Evolutionary conservation across 2,113 vertebrate genomes (phyloP).

Genomic region (Protobothrops mucrosquamatus): DNA sequence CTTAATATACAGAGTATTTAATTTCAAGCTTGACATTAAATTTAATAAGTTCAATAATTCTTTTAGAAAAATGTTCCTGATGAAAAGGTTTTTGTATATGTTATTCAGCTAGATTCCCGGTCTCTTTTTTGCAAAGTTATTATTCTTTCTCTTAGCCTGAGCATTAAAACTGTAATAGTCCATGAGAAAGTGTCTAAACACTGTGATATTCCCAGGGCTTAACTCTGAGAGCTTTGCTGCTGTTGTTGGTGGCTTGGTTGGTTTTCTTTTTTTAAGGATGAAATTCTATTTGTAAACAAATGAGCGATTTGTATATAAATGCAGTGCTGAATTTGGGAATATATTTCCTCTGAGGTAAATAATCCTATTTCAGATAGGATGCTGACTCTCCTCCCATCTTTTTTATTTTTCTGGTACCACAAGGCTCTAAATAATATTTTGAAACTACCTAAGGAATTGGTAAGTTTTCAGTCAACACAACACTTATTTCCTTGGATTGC

Average conservation of each 20-base stretch:
- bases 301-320: conserved; percentile 39
- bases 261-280: conserved; percentile 12
- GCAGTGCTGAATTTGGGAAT: conserved; percentile 24
- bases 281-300: conserved; percentile 43
- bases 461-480: conserved; percentile 24
- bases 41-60: conserved; percentile 52
- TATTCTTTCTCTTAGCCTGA: conserved; percentile 22
- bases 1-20: conserved; percentile 48
- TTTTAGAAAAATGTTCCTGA: conserved; percentile 42
- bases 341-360: conserved; percentile 32
- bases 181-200: conserved; percentile 33
- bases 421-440: conserved; percentile 36
- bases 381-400: conserved; percentile 8
- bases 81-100: conserved; percentile 30
- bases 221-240: conserved; percentile 18
- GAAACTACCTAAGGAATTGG: conserved; percentile 25
- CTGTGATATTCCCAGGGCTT: conserved; percentile 38
- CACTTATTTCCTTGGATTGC: conserved; percentile 22
- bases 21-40: conserved; percentile 54
- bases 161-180: background rate
- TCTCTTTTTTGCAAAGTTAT: conserved; percentile 3
- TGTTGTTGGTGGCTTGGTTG: background rate
- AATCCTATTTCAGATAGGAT: conserved; percentile 33
- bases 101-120: conserved; percentile 38
- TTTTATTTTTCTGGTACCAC: background rate